A percentile compares a stretch with the other conserved stretches of the same genome.
phyloP scores from a whole-genome alignment of 2,797 vertebrate genomes.

The Gymnoscopelus braueri region DNA sequence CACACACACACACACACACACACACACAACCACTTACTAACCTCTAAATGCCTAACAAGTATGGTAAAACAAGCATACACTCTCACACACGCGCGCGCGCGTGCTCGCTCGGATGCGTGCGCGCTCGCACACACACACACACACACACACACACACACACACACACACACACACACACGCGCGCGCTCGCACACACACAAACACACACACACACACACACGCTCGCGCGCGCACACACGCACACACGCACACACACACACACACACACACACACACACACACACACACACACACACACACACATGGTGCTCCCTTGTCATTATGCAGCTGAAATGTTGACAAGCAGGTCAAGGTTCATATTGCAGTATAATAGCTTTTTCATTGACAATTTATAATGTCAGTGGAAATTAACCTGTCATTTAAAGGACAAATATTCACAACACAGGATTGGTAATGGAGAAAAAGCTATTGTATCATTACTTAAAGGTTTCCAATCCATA shows the following conservation, averaged over 20 bases:
- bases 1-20: too few relatives aligned
- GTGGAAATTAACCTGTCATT: conserved; percentile 37
- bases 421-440: conserved; percentile 21
- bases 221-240: not conserved
- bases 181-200: not conserved
- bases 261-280: conserved; percentile 8
- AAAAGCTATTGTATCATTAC: not conserved
- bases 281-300: conserved; percentile 3
- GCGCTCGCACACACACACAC: too few relatives aligned
- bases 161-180: too few relatives aligned
- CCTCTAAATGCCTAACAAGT: too few relatives aligned
- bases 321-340: conserved; percentile 43
- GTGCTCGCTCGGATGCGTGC: too few relatives aligned
- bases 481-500: not conserved
- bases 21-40: not conserved
- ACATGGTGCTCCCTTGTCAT: conserved; percentile 29
- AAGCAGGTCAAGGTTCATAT: conserved; percentile 48
- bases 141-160: not conserved
- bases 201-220: not conserved
- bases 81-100: too few relatives aligned
- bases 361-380: conserved; percentile 53
- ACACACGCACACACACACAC: not conserved
- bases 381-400: conserved; percentile 41
- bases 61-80: too few relatives aligned
- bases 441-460: not conserved